These are phyloP conservation scores for Mystacornis crossleyi DNA, from an alignment of 2,113 vertebrate species.

Conservation along the genomic window DNA sequence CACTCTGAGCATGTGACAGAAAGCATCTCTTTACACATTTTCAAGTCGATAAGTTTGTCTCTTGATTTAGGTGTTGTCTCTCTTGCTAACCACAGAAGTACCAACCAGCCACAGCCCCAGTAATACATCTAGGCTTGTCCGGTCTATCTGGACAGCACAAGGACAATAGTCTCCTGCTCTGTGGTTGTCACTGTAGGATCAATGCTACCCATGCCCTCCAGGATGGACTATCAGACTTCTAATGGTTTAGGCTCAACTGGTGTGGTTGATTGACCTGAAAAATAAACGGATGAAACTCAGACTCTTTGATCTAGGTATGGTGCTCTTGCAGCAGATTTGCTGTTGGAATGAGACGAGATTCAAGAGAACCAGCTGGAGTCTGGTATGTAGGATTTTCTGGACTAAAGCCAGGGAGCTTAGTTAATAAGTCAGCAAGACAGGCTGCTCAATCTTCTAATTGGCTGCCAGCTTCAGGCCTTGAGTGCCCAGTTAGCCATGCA, in stretches of 20 bases:
- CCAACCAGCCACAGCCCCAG: background rate
- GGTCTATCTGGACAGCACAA: background rate
- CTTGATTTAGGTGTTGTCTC: background rate
- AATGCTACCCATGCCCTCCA: background rate
- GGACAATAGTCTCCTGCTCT: background rate
- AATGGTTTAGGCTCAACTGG: background rate
- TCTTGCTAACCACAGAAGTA: background rate
- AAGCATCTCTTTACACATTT: background rate
- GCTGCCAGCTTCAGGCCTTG: background rate
- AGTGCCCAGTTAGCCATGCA: background rate
- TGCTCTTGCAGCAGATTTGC: background rate
- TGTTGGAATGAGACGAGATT: background rate
- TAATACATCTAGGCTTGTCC: background rate
- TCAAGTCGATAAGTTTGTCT: background rate
- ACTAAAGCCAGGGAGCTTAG: background rate
- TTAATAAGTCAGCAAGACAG: background rate
- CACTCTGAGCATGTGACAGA: background rate
- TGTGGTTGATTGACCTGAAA: background rate
- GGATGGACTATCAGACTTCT: background rate
- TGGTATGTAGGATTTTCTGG: slow-evolving; percentile 1
- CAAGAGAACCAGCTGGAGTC: slow-evolving; percentile 14
- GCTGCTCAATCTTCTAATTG: background rate
- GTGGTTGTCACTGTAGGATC: background rate
- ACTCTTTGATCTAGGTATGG: background rate
- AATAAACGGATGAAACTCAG: background rate